phyloP scores from a whole-genome alignment of 2,888 invertebrate genomes.

The Bugula neritina region DNA sequence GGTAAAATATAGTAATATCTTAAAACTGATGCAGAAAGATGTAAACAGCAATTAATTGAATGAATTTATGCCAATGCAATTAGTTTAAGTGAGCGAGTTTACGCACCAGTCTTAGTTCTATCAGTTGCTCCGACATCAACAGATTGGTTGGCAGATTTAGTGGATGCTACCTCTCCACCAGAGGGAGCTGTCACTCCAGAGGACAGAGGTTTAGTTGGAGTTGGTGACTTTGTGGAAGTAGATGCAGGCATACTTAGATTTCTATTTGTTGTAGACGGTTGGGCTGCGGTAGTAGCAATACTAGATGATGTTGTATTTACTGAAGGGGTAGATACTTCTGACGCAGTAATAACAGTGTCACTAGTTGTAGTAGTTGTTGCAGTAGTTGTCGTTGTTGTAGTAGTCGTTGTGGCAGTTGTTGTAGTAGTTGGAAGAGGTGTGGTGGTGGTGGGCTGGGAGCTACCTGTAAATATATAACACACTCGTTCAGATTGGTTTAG shows the following conservation, averaged over 20 bases:
- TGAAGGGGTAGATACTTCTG: no score
- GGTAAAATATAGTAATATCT: no score
- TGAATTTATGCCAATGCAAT: no score
- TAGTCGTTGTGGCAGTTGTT: background rate
- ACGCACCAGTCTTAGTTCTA: no score
- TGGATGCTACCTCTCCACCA: background rate
- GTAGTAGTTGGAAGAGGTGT: background rate
- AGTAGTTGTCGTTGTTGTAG: background rate
- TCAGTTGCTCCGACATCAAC: no score
- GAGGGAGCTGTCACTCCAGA: background rate
- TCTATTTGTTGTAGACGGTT: background rate
- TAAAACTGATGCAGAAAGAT: no score
- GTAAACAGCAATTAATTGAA: no score
- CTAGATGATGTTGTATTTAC: no score
- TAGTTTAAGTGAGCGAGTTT: no score
- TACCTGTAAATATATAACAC: no score
- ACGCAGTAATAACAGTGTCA: no score
- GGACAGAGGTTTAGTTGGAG: background rate
- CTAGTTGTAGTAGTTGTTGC: background rate
- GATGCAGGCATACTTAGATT: background rate
- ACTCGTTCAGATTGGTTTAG: no score
- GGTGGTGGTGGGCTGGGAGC: conserved; percentile 3
- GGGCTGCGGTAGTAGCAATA: background rate
- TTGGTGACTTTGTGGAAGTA: background rate
- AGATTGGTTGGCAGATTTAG: background rate